Evolutionary conservation across 2,797 vertebrate species (phyloP), one percentile per base, ranked within the genome.

Genomic region (Neomorphus geoffroyi): DNA sequence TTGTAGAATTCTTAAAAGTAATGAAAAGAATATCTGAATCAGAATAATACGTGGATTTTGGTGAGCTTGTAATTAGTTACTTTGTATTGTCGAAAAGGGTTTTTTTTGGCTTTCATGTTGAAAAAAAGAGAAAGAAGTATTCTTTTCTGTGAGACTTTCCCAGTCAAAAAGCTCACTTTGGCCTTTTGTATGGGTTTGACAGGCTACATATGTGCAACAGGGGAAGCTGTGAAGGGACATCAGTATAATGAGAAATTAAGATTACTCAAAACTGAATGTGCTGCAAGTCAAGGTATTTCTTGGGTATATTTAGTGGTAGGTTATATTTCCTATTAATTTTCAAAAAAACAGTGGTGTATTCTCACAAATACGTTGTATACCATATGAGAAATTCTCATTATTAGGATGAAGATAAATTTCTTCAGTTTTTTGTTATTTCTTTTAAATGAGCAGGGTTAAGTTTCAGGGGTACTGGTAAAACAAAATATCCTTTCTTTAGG

Each of bases 31-130:
- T 84, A 92, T 61, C 61, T 95, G 82, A 97, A 93, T 96, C 88
- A 96, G 60, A 96, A 95, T 96, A 97, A 94, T 96, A 96, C 95
- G 77, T 96, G 80, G 45, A 94, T 90, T 93, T 94, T 91, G 84
- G 72, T 56, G 97, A 92, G 72, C 85, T 91, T 96, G 37, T 32
- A 81, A 70, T 95, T 94, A 26, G 41, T 79, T 94, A 83, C 32
- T 30, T 74, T 88, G 53, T 51, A 93, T 96, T 83, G 90, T 35
- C 33, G 33, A 93, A 94, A 94, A 97, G 43, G 33, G 95, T 46
- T 95, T 97, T 94, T 91, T 92, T 97, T 92, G 96, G 61, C 81
- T 90, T 53, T 62, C 32, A 24, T 33, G 10, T 45, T 57, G 11
- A 71, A 91, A 90, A 79, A 72, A 82, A 61, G 18, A 62, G 19